Base-by-base conservation (phyloP, 1,140 invertebrate species). In the Drosophila repletoides region DNA sequence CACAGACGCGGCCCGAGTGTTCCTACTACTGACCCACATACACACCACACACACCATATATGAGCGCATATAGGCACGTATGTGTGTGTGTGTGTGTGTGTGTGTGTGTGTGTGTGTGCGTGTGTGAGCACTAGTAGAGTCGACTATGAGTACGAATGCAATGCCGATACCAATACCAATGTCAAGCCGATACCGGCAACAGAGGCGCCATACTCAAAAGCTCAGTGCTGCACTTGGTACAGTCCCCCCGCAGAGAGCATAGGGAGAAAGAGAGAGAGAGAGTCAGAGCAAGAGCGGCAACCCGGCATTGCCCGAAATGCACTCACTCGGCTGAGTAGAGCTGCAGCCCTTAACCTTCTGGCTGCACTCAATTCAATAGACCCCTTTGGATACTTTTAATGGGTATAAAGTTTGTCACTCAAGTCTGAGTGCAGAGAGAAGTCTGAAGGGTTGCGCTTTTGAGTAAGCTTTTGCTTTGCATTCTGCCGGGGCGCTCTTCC, bases 1-100 rank as follows among this genome's bases (percentile, higher is more conserved):
- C 65, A 68, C 65, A 63, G 24, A 63, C 65, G 74, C 70, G 59
- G 38, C 71, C 69, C 65, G 69, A 79, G 36, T 74, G 33, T 74
- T 83, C 71, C 71, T 80, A 84, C 80, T 86, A 86, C 80, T 86
- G 80, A 86, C 80, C 80, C 80, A 86, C 76, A 76, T 86, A 81
- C 45, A 77, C 64, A 52, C 33, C 19, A 56, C 15, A 24, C 33
- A 60, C 61, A 45, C 66, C 41, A 55, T 28, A 51, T 6, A 34
- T 15, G 31, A 43, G 28, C 19, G 21, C 46, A 29, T 38, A 41
- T 51, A 43, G 45, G 45, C 53, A 45, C 52, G 36, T n/a, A n/a
- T n/a, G n/a, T n/a, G n/a, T n/a, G n/a, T n/a, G n/a, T n/a, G n/a
- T n/a, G n/a, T n/a, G n/a, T n/a, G n/a, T n/a, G n/a, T n/a, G n/a